phyloP scores from a whole-genome alignment of 2,888 invertebrate genomes.

The Spodoptera exigua region DNA sequence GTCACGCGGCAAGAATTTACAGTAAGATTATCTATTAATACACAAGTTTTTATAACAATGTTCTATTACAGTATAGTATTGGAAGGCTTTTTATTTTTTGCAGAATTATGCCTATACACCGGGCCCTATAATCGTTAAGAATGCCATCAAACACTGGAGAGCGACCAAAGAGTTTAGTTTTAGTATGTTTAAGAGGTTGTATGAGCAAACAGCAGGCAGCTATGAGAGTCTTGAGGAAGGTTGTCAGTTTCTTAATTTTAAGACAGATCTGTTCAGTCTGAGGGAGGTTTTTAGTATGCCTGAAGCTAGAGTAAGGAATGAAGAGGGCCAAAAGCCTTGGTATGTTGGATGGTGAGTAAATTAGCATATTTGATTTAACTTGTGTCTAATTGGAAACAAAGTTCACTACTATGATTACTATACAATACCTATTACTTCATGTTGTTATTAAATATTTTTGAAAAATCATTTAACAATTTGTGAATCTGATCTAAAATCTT shows the following conservation, averaged over 20 bases:
- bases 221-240: conserved; percentile 93
- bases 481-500: too few species aligned
- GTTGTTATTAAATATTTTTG: too few species aligned
- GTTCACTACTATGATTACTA: too few species aligned
- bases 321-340: conserved; percentile 92
- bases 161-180: conserved; percentile 92
- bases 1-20: conserved; percentile 91
- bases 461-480: too few species aligned
- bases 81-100: conserved; percentile 53
- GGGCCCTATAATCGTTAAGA: conserved; percentile 94
- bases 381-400: too few species aligned
- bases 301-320: conserved; percentile 90
- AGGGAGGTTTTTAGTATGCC: conserved; percentile 94
- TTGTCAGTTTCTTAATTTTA: conserved; percentile 96
- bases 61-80: conserved; percentile 2
- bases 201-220: conserved; percentile 91
- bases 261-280: conserved; percentile 93
- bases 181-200: conserved; percentile 91
- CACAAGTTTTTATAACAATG: conserved; percentile 14
- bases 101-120: conserved; percentile 93
- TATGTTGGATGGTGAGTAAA: conserved; percentile 95
- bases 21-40: conserved; percentile 66
- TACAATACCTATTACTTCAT: too few species aligned
- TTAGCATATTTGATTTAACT: not conserved
- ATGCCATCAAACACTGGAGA: conserved; percentile 93